Evolutionary conservation across 1,140 invertebrate genomes (phyloP).

Genomic region (Venustaconcha ellipsiformis): DNA sequence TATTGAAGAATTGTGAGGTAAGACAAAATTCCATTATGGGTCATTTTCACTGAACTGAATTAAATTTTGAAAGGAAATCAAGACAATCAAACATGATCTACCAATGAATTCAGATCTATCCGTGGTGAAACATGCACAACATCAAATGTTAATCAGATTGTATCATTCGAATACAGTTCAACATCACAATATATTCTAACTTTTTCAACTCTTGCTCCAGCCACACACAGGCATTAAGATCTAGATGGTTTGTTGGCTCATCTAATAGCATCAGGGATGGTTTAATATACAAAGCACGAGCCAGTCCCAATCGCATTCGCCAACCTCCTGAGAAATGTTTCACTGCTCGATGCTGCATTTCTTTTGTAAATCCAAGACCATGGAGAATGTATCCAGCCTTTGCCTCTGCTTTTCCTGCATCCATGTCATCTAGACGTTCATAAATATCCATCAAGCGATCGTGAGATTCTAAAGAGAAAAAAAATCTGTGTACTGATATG

Average conservation of each 20-base stretch:
- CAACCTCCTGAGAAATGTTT: constrained; percentile 82
- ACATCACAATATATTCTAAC: constrained; percentile 68
- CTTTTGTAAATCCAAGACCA: constrained; percentile 95
- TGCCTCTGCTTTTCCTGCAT: constrained; percentile 93
- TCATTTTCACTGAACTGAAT: too few species aligned
- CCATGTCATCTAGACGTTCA: constrained; percentile 96
- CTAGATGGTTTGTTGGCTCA: constrained; percentile 80
- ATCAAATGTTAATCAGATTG: background rate
- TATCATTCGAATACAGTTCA: background rate
- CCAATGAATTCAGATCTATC: background rate
- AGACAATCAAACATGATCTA: too few species aligned
- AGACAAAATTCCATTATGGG: too few species aligned
- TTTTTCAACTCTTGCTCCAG: constrained; percentile 96
- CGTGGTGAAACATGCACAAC: too few species aligned
- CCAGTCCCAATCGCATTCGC: constrained; percentile 99
- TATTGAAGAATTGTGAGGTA: too few species aligned
- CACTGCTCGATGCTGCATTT: constrained; percentile 85
- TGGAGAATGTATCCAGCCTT: constrained; percentile 94
- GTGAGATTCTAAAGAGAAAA: constrained; percentile 79
- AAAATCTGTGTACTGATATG: background rate
- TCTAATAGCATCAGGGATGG: constrained; percentile 71
- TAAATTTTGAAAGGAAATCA: too few species aligned
- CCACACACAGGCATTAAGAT: constrained; percentile 98
- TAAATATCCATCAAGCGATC: constrained; percentile 98
- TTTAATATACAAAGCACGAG: constrained; percentile 72